phyloP scores from a whole-genome alignment of 2,113 vertebrate genomes.

The Odontesthes bonariensis region DNA sequence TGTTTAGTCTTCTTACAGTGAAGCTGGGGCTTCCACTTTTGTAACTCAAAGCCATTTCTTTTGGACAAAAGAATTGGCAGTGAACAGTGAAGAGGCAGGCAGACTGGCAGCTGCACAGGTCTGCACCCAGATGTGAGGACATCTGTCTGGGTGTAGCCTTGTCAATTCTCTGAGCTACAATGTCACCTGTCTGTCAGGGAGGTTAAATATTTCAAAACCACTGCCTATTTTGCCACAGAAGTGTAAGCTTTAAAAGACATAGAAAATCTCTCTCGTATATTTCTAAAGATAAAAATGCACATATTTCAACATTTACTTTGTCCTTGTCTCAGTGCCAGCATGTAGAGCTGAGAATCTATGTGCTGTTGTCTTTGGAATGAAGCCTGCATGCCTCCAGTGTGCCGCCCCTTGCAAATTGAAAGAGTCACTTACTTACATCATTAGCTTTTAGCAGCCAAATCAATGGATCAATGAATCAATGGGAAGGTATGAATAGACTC shows the following conservation, averaged over 20 bases:
- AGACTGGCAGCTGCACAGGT: conserved; percentile 38
- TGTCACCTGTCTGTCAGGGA: conserved; percentile 37
- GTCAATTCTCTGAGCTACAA: conserved; percentile 26
- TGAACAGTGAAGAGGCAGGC: conserved; percentile 1
- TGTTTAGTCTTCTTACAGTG: background rate
- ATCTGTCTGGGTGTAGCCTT: conserved; percentile 21
- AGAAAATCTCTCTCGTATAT: background rate
- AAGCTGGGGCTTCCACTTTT: background rate
- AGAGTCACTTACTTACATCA: conserved; percentile 83
- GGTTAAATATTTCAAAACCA: conserved; percentile 41
- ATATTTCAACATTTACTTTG: conserved; percentile 34
- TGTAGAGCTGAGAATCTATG: conserved; percentile 47
- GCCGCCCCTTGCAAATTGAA: conserved; percentile 68
- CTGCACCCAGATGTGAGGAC: conserved; percentile 24
- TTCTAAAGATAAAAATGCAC: conserved; percentile 21
- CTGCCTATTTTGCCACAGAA: conserved; percentile 6
- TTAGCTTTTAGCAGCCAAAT: conserved; percentile 83
- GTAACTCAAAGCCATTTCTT: background rate
- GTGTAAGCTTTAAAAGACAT: conserved; percentile 7
- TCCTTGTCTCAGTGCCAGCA: conserved; percentile 23
- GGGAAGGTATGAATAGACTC: conserved; percentile 80
- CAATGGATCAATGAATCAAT: conserved; percentile 85
- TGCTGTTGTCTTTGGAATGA: conserved; percentile 67
- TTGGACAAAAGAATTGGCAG: conserved; percentile 7
- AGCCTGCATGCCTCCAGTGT: conserved; percentile 61